phyloP scores from a whole-genome alignment of 1,140 invertebrate species.

The Wasmannia auropunctata region DNA sequence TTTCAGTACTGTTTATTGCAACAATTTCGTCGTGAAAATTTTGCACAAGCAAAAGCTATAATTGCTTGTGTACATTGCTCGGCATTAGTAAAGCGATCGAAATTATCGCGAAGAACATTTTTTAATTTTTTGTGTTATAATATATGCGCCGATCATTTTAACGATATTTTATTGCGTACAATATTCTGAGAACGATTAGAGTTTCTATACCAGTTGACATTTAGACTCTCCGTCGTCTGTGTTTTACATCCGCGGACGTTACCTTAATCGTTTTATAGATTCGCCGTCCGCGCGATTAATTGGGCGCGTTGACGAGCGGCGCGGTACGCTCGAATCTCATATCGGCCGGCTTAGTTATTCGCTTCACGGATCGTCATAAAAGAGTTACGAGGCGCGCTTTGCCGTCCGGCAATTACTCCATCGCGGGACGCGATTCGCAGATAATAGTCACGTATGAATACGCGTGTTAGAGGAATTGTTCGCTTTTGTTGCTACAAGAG shows the following conservation, averaged over 20 bases:
- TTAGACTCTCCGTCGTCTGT: not conserved
- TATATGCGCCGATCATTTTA: not conserved
- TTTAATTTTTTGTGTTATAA: not conserved
- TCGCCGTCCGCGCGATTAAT: conserved; percentile 30
- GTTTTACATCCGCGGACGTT: not conserved
- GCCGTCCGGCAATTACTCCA: conserved; percentile 51
- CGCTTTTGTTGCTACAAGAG: conserved; percentile 53
- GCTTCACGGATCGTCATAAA: conserved; percentile 66
- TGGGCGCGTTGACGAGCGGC: conserved; percentile 51
- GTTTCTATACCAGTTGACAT: not conserved
- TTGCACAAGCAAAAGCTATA: not conserved
- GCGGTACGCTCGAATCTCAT: conserved; percentile 38
- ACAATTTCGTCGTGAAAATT: not conserved
- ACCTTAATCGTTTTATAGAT: conserved; percentile 47
- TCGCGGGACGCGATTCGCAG: conserved; percentile 21
- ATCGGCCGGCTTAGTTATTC: conserved; percentile 67
- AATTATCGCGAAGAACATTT: not conserved
- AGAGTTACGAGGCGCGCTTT: conserved; percentile 53
- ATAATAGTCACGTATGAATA: conserved; percentile 63
- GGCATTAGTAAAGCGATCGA: not conserved
- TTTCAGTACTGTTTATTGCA: not conserved
- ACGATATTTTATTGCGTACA: conserved; percentile 10
- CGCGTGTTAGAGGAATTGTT: conserved; percentile 51
- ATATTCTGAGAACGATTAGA: not conserved
- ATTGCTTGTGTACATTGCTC: not conserved